Conservation (phyloP, 2,888 invertebrate species). For the Sylvicola fuscatus region DNA sequence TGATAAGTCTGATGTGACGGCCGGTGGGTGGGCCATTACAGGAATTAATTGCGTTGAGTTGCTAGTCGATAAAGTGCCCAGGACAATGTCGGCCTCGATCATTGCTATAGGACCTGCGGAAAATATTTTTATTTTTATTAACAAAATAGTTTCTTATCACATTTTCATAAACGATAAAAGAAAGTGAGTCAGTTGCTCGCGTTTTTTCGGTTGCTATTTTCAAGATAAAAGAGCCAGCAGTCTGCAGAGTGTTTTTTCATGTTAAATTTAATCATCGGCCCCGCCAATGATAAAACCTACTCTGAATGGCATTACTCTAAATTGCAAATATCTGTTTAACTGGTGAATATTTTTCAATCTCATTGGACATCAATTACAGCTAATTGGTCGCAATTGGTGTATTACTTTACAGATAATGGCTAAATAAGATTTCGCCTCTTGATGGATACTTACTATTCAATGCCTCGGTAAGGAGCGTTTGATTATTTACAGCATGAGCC, state of each 20-base stretch:
- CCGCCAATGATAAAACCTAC: too few relatives aligned
- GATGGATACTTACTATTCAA: slow-evolving; percentile 32
- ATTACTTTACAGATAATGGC: slow-evolving; percentile 1
- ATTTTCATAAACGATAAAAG: too few relatives aligned
- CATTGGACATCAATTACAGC: not conserved
- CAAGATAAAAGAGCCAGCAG: too few relatives aligned
- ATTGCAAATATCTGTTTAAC: not conserved
- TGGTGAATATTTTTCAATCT: not conserved
- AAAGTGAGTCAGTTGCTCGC: too few relatives aligned
- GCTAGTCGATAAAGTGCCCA: slow-evolving; percentile 37
- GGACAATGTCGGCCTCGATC: slow-evolving; percentile 69
- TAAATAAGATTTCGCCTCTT: not conserved
- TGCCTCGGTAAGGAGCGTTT: slow-evolving; percentile 35
- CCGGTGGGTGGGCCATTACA: slow-evolving; percentile 76
- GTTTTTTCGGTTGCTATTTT: too few relatives aligned
- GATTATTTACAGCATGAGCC: slow-evolving; percentile 72
- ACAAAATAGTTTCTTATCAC: not conserved
- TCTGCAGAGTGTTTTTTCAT: too few relatives aligned
- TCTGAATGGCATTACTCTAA: too few relatives aligned
- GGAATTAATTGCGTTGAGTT: slow-evolving; percentile 32
- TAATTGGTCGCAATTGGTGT: not conserved
- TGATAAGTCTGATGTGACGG: slow-evolving; percentile 47
- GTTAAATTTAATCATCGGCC: too few relatives aligned
- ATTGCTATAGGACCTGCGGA: slow-evolving; percentile 39
- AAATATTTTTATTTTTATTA: not conserved